Base-by-base conservation (phyloP, 2,113 vertebrate species). In the Pagrus major region DNA sequence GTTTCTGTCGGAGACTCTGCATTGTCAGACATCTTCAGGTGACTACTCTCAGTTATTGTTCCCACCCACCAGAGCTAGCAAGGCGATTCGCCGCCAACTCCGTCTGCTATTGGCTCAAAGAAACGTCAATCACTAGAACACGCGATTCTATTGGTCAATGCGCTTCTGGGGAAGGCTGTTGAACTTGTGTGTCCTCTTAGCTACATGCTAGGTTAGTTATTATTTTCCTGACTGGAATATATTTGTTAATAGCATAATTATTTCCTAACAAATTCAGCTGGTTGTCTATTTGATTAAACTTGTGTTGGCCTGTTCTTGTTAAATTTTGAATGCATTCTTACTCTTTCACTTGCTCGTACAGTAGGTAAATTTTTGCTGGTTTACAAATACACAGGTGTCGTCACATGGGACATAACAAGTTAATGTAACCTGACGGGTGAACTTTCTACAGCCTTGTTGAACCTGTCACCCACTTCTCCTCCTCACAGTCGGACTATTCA, bases 11-110 rank as follows among this genome's bases (percentile, higher is more conserved):
- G 93, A 0, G 94, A 94, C 56, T 96, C 95, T 3, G 91, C 94
- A 71, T 72, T 92, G 78, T 96, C 95, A 54, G 95, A 95, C 95
- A 96, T 96, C 69, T 90, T 95, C 61, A 42, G 25, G 5, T n/a
- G 21, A 64, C 44, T 41, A 69, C 71, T 46, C 2, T 27, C 29
- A 31, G 41, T 60, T 21, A 11, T 8, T 23, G 35, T 31, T 58
- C 39, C 61, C 79, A 0, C 71, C 63, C 56, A 29, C 64, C 42
- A 4, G 1, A 58, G 14, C 25, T 4, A 49, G 49, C 56, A 5
- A 12, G 7, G 0, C 1, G 37, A 71, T 33, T 52, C 3, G 27
- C 16, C 8, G 14, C 3, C n/a, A 41, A 64, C 1, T 1, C 0
- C 5, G 3, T 5, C 42, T 79, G 0, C 66, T 72, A 92, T 90